Evolutionary conservation across 2,113 vertebrate genomes (phyloP).

Genomic region (Galbula dea): DNA sequence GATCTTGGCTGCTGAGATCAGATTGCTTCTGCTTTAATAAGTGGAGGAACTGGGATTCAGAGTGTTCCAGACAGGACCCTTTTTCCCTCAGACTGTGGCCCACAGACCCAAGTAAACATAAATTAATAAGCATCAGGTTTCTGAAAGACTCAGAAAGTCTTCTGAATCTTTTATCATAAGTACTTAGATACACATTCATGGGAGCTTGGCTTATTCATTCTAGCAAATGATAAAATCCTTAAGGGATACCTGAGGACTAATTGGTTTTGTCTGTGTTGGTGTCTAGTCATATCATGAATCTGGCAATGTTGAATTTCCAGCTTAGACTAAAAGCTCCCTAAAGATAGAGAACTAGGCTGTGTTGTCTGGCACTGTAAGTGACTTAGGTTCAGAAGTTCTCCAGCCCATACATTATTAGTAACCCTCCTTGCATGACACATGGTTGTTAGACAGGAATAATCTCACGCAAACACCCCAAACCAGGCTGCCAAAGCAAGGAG

Average conservation of each 20-base stretch:
- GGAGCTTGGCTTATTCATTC: neutral
- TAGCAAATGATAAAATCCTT: neutral
- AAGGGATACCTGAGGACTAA: constrained; percentile 26
- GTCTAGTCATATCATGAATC: constrained; percentile 41
- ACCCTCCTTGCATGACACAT: neutral
- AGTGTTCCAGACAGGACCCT: neutral
- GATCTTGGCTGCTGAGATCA: neutral
- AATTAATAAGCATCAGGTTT: neutral
- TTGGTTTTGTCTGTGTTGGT: constrained; percentile 41
- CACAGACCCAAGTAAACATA: neutral
- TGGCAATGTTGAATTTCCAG: neutral
- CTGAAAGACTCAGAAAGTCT: neutral
- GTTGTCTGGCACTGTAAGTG: neutral
- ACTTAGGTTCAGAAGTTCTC: constrained; percentile 51
- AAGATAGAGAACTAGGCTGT: neutral
- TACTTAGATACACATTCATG: neutral
- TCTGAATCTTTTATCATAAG: constrained; percentile 39
- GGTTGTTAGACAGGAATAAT: neutral
- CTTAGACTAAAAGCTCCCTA: constrained; percentile 6
- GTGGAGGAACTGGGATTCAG: neutral
- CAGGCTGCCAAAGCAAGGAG: neutral
- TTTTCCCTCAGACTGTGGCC: neutral
- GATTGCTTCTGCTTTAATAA: neutral
- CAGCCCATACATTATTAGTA: constrained; percentile 53
- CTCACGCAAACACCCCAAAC: neutral